Evolutionary conservation across 2,888 invertebrate species (phyloP).

Genomic region (Pelosia muscerda): DNA sequence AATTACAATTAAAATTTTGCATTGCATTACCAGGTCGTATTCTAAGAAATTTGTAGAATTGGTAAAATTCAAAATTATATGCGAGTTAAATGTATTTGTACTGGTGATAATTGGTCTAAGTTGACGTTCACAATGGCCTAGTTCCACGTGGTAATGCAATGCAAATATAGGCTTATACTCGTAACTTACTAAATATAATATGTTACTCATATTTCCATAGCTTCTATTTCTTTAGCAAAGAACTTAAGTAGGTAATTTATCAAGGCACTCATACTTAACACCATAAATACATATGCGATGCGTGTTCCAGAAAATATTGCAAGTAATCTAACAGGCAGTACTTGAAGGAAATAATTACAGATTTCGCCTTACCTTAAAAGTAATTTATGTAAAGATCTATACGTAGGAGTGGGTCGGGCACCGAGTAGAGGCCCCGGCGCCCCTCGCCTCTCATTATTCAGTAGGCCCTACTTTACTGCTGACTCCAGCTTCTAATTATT

Average conservation of each 20-base stretch:
- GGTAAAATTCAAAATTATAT: not conserved
- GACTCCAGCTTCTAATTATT: slow-evolving; percentile 59
- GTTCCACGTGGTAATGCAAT: not conserved
- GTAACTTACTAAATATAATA: not conserved
- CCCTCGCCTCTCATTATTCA: slow-evolving; percentile 51
- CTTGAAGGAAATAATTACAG: slow-evolving; percentile 40
- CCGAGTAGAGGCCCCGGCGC: slow-evolving; percentile 23
- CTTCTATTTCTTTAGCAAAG: not conserved
- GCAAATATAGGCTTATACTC: not conserved
- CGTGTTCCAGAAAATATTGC: slow-evolving; percentile 12
- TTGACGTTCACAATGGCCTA: not conserved
- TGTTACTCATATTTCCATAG: not conserved
- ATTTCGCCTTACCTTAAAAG: slow-evolving; percentile 41
- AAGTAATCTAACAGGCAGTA: slow-evolving; percentile 13
- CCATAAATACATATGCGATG: slow-evolving; percentile 5
- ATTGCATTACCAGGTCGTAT: not conserved
- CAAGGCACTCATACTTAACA: not conserved
- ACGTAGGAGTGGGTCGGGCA: slow-evolving; percentile 28
- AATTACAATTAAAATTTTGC: no score
- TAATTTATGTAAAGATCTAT: slow-evolving; percentile 50
- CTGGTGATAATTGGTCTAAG: not conserved
- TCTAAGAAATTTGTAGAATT: not conserved
- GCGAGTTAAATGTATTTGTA: not conserved
- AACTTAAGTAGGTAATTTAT: not conserved
- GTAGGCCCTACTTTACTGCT: slow-evolving; percentile 54